Percentiles rank a stretch among this genome's conserved stretches.
Conservation (phyloP, 2,797 vertebrate species). For the Miichthys miiuy region DNA sequence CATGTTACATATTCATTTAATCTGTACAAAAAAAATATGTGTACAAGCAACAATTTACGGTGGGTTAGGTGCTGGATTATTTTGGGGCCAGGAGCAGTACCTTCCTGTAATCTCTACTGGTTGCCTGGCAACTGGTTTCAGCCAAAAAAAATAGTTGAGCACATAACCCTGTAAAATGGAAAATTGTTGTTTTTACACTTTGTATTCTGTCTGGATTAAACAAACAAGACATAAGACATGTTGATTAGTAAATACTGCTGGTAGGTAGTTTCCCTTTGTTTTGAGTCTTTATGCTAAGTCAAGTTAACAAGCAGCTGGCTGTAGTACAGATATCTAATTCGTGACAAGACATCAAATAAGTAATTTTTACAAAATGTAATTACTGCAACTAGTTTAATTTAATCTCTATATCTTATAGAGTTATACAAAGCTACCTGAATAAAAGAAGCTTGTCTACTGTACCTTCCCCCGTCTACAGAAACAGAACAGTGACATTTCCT, state of each 20-base stretch:
- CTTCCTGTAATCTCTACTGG: no score
- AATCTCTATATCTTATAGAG: neutral
- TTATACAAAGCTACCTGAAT: conserved; percentile 1
- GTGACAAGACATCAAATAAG: neutral
- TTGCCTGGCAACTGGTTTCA: neutral
- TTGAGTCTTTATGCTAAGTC: neutral
- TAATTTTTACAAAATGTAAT: neutral
- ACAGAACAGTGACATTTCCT: conserved; percentile 30
- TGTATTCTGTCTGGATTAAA: neutral
- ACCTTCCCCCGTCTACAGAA: conserved; percentile 3
- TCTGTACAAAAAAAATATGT: neutral
- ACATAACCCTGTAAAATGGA: neutral
- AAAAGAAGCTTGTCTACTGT: neutral
- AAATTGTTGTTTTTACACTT: neutral
- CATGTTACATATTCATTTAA: neutral
- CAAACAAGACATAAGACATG: neutral
- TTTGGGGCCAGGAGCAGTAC: no score
- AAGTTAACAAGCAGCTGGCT: neutral
- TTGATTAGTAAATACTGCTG: conserved; percentile 17
- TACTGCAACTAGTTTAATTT: neutral
- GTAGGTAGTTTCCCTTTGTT: neutral
- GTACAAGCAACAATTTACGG: no score
- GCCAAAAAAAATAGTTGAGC: neutral
- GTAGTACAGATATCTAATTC: neutral
- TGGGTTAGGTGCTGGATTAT: no score